These are phyloP conservation scores for Acanthurus leucopareius DNA, from an alignment of 2,797 vertebrate species.

Conservation along the genomic window DNA sequence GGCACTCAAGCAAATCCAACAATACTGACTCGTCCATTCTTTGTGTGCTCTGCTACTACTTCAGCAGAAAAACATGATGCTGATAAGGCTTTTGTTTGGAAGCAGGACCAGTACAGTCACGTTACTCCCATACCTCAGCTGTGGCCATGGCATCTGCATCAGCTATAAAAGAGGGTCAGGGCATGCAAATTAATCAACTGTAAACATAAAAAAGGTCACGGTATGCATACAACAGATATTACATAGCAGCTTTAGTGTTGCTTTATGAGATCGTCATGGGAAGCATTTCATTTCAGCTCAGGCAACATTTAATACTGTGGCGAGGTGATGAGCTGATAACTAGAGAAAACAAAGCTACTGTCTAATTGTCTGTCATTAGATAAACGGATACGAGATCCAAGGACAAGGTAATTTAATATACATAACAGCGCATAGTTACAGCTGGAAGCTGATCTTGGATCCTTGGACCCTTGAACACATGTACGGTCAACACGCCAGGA, in stretches of 20 bases:
- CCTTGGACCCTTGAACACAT: neutral
- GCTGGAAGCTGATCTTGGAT: slow-evolving; percentile 30
- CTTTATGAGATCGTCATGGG: slow-evolving; percentile 1
- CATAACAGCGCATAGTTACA: slow-evolving; percentile 44
- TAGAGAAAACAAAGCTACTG: neutral
- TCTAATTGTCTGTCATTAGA: slow-evolving; percentile 1
- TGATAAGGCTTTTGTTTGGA: slow-evolving; percentile 63
- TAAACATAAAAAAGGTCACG: slow-evolving; percentile 49
- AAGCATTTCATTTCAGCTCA: slow-evolving; percentile 9
- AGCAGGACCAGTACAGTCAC: slow-evolving; percentile 82
- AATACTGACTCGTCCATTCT: slow-evolving; percentile 97
- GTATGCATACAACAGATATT: slow-evolving; percentile 26
- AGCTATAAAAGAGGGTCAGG: slow-evolving; percentile 64
- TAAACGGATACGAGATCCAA: slow-evolving; percentile 2
- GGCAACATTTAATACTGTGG: neutral
- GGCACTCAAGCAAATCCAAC: slow-evolving; percentile 98
- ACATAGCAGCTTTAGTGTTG: slow-evolving; percentile 23
- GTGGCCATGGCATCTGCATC: slow-evolving; percentile 80
- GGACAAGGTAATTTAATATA: slow-evolving; percentile 50
- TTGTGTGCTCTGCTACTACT: slow-evolving; percentile 65
- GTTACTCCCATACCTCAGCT: slow-evolving; percentile 95
- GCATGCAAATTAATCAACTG: slow-evolving; percentile 49
- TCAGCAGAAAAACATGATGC: slow-evolving; percentile 75
- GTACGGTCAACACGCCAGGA: neutral
- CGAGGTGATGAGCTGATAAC: slow-evolving; percentile 2